Evolutionary conservation across 2,113 vertebrate genomes (phyloP), one percentile per base, ranked within the genome.

Genomic region (Pristiophorus japonicus): DNA sequence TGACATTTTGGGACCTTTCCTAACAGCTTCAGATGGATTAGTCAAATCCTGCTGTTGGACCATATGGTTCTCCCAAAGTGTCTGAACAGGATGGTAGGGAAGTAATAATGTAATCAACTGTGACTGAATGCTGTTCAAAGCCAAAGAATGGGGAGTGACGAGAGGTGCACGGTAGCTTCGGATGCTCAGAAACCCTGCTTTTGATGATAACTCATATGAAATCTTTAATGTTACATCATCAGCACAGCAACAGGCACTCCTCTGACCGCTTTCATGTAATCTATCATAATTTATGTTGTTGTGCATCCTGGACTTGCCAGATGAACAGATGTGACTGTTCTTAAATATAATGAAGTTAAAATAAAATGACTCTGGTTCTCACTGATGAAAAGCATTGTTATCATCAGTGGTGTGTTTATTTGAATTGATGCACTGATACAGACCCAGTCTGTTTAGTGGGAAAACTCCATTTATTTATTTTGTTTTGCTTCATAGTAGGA

Each of bases 31-130:
- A 47, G 59, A 81, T 95, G 95, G 95, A 97, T 97, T 96, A 96
- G 96, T 96, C 96, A 96, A 97, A 96, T 96, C 96, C 97, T 96
- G 95, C 96, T 95, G 96, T 95, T 96, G 93, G 95, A 66, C 96
- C 96, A 96, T 97, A 96, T 97, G 97, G 96, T 96, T 96, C 95
- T 81, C 18, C 81, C 88, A 24, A 90, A 96, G 96, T 96, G 84
- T 96, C 96, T 90, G 95, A 95, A 67, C 75, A 94, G 96, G 96
- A 96, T 65, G 67, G 96, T 20, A 95, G 96, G 96, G 95, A 96
- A 66, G 95, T 96, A 55, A 95, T 96, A 96, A 96, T 96, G 96
- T 95, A 95, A 92, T 85, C 95, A 96, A 96, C 96, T 95, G 95
- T 96, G 67, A 93, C 95, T 96, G 96, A 97, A 95, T 96, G 10